Percentiles rank a stretch among this genome's conserved stretches.
Conservation (phyloP, 2,888 invertebrate genomes). For the Rhabditoides inermis region DNA sequence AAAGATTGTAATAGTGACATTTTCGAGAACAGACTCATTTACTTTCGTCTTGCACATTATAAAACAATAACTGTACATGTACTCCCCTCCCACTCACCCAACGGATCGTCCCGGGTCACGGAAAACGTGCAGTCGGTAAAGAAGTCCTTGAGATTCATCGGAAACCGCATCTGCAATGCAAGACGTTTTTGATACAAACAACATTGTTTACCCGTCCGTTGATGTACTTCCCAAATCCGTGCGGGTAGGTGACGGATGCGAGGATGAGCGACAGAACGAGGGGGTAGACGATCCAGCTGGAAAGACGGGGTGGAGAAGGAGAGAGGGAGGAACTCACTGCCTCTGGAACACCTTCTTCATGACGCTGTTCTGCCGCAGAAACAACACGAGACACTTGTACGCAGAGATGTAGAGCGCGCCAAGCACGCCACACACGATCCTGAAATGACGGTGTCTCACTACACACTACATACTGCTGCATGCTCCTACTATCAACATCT, state of each 20-base stretch:
- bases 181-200: no score
- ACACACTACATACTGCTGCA: background rate
- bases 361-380: constrained; percentile 38
- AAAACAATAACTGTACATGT: no score
- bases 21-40: no score
- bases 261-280: constrained; percentile 78
- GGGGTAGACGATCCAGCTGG: constrained; percentile 88
- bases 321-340: constrained; percentile 31
- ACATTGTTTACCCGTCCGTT: constrained; percentile 58
- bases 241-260: constrained; percentile 78
- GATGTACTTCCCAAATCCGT: constrained; percentile 78
- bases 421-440: constrained; percentile 41
- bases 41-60: no score
- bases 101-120: constrained; percentile 8
- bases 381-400: constrained; percentile 42
- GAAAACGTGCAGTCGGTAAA: constrained; percentile 84
- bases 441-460: constrained; percentile 8
- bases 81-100: no score
- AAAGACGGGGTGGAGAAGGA: constrained; percentile 26
- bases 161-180: constrained; percentile 58
- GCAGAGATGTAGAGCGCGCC: constrained; percentile 42
- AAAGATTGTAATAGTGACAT: no score
- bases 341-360: constrained; percentile 43
- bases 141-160: constrained; percentile 66
- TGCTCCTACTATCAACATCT: no score